Base-by-base conservation (phyloP, 2,888 invertebrate species). In the Aspidiotus rigidus region DNA sequence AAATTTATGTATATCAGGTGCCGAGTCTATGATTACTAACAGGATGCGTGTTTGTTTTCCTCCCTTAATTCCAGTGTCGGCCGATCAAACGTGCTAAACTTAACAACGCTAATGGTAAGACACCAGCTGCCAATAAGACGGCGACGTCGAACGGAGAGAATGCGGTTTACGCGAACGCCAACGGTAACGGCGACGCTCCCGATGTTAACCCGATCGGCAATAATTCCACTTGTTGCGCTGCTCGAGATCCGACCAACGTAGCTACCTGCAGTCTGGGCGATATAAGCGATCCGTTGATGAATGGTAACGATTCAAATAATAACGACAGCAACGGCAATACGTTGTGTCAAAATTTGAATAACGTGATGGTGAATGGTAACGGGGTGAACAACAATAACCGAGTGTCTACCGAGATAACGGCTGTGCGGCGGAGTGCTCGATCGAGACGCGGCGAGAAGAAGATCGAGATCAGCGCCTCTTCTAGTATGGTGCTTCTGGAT, bases 401-500 rank as follows among this genome's bases (percentile, higher is more conserved):
- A 13, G 39, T 5, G 39, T 6, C 67, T 9, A 13, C 15, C 2
- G 60, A 49, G 17, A 1, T 42, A 9, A 57, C n/a, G 9, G 42
- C 64, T n/a, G 67, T 67, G 2, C 40, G 69, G 9, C 71, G 79
- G 62, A 80, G 80, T 73, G 75, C 78, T 15, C 73, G 81, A 39
- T 77, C 77, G 61, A 74, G 80, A 62, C 76, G 76, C 69, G 80
- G 79, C 10, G 80, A 79, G 72, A 78, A 79, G 71, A 77, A 79
- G 71, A 72, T 80, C 16, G 77, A 79, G 71, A 73, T 80, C 15
- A 75, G 72, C 40, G 78, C 80, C 1, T 78, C 79, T 0, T 80
- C 80, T 0, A 74, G 73, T 40, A 74, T 77, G 59, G 79, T 78
- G 6, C 74, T 81, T 6, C 75, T 77, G 71, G 79, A 80, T 61